Evolutionary conservation across 2,113 vertebrate species (phyloP).

Genomic region (Notarius lentiginosus): DNA sequence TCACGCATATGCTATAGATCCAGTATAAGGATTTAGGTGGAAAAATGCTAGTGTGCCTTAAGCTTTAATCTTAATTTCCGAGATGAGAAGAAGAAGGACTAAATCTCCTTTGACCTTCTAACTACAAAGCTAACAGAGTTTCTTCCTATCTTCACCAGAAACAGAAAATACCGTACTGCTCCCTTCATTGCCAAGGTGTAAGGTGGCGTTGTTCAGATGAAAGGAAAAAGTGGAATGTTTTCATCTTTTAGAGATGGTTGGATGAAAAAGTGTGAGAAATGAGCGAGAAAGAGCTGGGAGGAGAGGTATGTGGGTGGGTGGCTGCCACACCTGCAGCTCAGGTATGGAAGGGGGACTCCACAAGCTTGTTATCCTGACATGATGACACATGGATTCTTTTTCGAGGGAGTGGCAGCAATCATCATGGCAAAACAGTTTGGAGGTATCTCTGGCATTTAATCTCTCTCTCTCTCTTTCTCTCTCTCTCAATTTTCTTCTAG

Average conservation of each 20-base stretch:
- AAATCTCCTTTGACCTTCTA: background rate
- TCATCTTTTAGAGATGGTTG: conserved; percentile 14
- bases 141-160: background rate
- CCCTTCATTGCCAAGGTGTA: background rate
- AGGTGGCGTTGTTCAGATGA: conserved; percentile 22
- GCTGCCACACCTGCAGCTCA: conserved; percentile 29
- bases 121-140: conserved; percentile 8
- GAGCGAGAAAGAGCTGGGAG: background rate
- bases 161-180: background rate
- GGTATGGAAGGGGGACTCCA: conserved; percentile 26
- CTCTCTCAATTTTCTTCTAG: background rate
- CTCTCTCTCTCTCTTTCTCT: background rate
- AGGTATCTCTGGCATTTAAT: conserved; percentile 12
- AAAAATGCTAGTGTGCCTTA: background rate
- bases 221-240: conserved; percentile 36
- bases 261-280: conserved; percentile 2
- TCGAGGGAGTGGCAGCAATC: conserved; percentile 14
- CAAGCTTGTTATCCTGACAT: background rate
- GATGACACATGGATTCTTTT: conserved; percentile 17
- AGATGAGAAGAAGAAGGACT: background rate
- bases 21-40: background rate
- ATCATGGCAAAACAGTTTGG: background rate
- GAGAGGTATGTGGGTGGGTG: conserved; percentile 22
- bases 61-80: background rate
- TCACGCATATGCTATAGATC: background rate